Conservation (phyloP, 53 echinoderm and acorn worm genomes). For the Glandiceps talaboti region DNA sequence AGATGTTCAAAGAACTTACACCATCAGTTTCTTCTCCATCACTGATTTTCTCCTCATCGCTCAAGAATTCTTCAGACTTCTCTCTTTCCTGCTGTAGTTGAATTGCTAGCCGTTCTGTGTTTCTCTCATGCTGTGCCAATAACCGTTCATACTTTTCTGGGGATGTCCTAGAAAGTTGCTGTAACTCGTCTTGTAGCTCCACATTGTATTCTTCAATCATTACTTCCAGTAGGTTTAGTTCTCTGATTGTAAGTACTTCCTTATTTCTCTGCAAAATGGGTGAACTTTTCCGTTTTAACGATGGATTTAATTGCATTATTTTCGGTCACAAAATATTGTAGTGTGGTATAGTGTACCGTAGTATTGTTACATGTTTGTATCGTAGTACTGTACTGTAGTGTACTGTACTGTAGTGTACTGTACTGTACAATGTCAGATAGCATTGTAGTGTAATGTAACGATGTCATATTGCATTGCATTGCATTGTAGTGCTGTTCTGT, state of each 20-base stretch:
- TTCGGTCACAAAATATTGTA: too few relatives aligned
- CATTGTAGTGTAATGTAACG: too few relatives aligned
- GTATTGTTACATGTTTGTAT: too few relatives aligned
- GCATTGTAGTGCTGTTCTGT: too few relatives aligned
- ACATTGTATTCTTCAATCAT: not conserved
- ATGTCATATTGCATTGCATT: too few relatives aligned
- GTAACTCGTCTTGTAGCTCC: not conserved
- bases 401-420: too few relatives aligned
- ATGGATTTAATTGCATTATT: too few relatives aligned
- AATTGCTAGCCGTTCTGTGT: not conserved
- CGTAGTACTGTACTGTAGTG: too few relatives aligned
- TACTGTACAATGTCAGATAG: too few relatives aligned
- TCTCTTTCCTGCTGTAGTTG: slow-evolving; percentile 2
- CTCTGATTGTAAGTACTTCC: slow-evolving; percentile 19
- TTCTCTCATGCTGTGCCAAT: not conserved
- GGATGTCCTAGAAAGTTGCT: not conserved
- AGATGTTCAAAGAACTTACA: too few relatives aligned
- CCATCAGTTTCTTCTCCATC: not conserved
- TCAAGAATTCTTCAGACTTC: not conserved
- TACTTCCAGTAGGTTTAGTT: not conserved
- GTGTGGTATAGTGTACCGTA: too few relatives aligned
- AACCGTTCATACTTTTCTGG: slow-evolving; percentile 1
- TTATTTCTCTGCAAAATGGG: slow-evolving; percentile 39
- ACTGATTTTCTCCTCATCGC: not conserved
- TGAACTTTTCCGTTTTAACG: too few relatives aligned